Conservation (phyloP, 2,888 invertebrate species). For the Coelopa pilipes region DNA sequence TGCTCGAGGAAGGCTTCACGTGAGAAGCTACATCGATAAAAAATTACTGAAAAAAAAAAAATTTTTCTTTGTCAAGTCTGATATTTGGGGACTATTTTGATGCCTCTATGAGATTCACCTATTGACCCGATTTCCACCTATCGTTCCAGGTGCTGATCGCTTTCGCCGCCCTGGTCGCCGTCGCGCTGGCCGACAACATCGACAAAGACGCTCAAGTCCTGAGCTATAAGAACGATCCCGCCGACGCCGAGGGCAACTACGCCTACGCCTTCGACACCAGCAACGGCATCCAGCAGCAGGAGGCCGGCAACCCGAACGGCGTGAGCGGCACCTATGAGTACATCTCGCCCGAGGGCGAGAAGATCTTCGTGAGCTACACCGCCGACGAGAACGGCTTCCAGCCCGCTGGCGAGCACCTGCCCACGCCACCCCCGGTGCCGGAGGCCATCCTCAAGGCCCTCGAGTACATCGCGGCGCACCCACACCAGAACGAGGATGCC, state of each 20-base stretch:
- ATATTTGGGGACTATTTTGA: not conserved
- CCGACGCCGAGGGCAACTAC: constrained; percentile 66
- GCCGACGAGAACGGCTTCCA: constrained; percentile 73
- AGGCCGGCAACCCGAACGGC: constrained; percentile 69
- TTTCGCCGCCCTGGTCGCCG: constrained; percentile 51
- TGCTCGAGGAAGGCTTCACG: not conserved
- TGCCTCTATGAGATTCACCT: not conserved
- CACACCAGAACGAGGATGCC: constrained; percentile 33
- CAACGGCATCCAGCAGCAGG: constrained; percentile 72
- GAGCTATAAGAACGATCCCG: constrained; percentile 61
- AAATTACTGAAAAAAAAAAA: not conserved
- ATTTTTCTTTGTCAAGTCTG: not conserved
- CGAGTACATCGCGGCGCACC: constrained; percentile 67
- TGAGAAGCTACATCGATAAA: not conserved
- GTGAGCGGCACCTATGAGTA: constrained; percentile 68
- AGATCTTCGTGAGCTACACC: constrained; percentile 64
- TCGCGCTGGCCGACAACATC: constrained; percentile 56
- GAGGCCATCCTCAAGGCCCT: constrained; percentile 68
- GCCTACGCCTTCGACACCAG: constrained; percentile 68
- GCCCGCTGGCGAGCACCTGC: constrained; percentile 64
- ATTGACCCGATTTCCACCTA: constrained; percentile 1
- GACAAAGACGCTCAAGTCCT: constrained; percentile 53
- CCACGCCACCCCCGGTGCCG: constrained; percentile 70
- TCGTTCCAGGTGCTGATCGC: constrained; percentile 20
- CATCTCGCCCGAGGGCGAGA: constrained; percentile 69